Percentiles rank a stretch among this genome's conserved stretches.
phyloP scores from a whole-genome alignment of 2,797 vertebrate genomes.

The Columba guinea region DNA sequence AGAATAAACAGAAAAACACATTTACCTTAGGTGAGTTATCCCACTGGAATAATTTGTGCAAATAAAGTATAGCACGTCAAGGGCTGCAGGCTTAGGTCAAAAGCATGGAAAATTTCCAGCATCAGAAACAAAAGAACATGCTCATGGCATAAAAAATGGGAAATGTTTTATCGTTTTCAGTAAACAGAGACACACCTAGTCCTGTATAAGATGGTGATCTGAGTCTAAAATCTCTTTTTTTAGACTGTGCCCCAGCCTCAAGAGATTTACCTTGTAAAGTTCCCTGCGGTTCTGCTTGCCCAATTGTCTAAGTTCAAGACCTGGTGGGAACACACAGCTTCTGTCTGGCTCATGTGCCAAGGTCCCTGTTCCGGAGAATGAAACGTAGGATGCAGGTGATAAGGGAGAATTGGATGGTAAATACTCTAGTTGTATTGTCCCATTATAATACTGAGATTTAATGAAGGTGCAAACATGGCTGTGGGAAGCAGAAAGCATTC shows the following conservation, averaged over 20 bases:
- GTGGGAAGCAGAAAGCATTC: neutral
- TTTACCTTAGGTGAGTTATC: neutral
- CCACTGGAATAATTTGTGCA: slow-evolving; percentile 27
- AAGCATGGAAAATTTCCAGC: slow-evolving; percentile 58
- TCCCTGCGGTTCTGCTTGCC: neutral
- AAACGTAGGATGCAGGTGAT: neutral
- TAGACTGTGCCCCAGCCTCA: neutral
- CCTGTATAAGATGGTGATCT: neutral
- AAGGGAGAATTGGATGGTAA: neutral
- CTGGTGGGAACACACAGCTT: neutral
- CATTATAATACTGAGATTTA: neutral
- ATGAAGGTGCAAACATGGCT: neutral
- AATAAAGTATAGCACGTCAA: slow-evolving; percentile 24
- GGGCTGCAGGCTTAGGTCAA: neutral
- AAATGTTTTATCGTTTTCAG: slow-evolving; percentile 27
- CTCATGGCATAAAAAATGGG: slow-evolving; percentile 40
- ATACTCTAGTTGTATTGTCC: neutral
- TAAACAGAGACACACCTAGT: slow-evolving; percentile 50
- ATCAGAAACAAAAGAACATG: slow-evolving; percentile 45
- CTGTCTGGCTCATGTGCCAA: neutral
- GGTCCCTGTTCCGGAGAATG: neutral
- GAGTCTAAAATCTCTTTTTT: slow-evolving; percentile 6
- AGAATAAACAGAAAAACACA: neutral
- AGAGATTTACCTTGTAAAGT: neutral
- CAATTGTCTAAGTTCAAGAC: neutral